phyloP scores from a whole-genome alignment of 2,888 invertebrate species.

The Heliconius sara region DNA sequence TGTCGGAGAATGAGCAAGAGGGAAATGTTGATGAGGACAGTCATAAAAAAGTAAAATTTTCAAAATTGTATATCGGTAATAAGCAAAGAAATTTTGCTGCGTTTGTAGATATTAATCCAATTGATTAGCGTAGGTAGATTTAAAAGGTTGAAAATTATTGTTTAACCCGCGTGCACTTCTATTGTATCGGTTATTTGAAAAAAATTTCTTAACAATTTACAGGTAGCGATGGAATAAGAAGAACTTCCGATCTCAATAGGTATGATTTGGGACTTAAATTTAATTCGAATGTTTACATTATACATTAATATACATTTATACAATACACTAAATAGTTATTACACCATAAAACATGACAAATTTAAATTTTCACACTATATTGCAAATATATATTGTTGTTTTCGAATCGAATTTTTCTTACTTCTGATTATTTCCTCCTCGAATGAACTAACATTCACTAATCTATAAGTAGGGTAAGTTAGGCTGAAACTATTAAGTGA shows the following conservation, averaged over 20 bases:
- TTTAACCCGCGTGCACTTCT: neutral
- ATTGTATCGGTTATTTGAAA: neutral
- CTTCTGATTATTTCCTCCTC: neutral
- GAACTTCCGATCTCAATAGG: neutral
- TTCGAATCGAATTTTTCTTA: neutral
- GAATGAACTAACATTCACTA: neutral
- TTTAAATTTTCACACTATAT: neutral
- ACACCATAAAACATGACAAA: too few relatives aligned
- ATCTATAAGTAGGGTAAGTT: neutral
- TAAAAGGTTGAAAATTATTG: neutral
- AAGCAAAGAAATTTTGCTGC: constrained; percentile 38
- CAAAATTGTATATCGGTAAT: constrained; percentile 66
- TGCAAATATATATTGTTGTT: neutral
- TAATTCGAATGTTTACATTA: too few relatives aligned
- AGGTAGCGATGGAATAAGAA: constrained; percentile 11
- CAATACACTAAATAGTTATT: too few relatives aligned
- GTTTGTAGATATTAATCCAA: neutral
- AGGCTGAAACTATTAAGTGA: neutral
- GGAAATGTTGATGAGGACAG: constrained; percentile 55
- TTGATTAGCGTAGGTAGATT: neutral
- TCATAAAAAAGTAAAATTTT: constrained; percentile 71
- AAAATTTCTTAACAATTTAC: neutral
- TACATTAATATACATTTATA: too few relatives aligned
- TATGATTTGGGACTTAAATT: neutral
- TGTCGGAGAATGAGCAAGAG: constrained; percentile 24